These are phyloP conservation scores for Thymelicus acteon DNA, from an alignment of 2,888 invertebrate genomes.

Conservation along the genomic window DNA sequence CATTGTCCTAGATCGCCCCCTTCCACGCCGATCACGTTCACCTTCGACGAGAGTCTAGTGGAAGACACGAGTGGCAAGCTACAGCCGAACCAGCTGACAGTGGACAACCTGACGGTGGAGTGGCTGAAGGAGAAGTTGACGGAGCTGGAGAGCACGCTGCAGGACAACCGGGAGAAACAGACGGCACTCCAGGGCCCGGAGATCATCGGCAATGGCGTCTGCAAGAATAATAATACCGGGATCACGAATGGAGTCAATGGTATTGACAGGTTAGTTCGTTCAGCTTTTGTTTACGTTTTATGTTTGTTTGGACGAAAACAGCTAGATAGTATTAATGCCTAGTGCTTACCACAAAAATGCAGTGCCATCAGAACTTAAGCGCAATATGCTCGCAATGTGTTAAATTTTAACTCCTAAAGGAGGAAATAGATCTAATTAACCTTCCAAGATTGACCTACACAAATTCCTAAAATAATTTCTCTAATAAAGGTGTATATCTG, in stretches of 20 bases:
- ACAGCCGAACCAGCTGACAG: constrained; percentile 93
- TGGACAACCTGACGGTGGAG: constrained; percentile 96
- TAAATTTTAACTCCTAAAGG: no score
- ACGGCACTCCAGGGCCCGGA: constrained; percentile 83
- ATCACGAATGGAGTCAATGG: constrained; percentile 85
- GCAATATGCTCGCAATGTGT: no score
- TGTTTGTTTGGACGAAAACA: no score
- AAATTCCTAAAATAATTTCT: no score
- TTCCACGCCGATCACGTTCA: constrained; percentile 90
- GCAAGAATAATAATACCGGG: constrained; percentile 76
- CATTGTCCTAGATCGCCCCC: constrained; percentile 88
- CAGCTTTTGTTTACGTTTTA: no score
- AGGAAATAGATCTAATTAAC: no score
- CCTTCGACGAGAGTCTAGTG: constrained; percentile 94
- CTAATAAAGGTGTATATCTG: no score
- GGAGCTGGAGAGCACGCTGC: constrained; percentile 91
- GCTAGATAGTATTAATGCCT: no score
- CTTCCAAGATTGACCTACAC: no score
- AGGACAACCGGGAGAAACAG: constrained; percentile 90
- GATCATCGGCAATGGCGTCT: constrained; percentile 79
- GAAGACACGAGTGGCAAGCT: constrained; percentile 95
- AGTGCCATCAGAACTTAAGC: no score
- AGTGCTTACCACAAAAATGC: no score
- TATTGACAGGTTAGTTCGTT: constrained; percentile 67
- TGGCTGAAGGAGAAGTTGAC: constrained; percentile 92